Evolutionary conservation across 2,113 vertebrate genomes (phyloP), one percentile per base, ranked within the genome.

Genomic region (Indri indri): DNA sequence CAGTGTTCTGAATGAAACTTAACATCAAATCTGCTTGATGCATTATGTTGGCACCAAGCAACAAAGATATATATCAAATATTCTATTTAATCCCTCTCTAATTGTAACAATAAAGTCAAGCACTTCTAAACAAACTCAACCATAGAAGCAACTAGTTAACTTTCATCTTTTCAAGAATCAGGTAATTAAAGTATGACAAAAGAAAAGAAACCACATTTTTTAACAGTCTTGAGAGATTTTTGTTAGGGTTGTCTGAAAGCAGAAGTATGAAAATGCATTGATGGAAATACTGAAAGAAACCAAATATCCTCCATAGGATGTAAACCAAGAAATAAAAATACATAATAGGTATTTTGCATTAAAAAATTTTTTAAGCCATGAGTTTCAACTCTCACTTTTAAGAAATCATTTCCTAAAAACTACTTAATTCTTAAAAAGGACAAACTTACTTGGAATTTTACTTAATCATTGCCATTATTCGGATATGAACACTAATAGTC

Each of bases 281-380:
- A 37, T 76, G 4, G 6, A 63, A 90, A 70, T 25, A 73, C 3
- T 85, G 10, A 89, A 88, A 83, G 12, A 84, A 45, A 73, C 57
- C 50, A 92, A 42, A 77, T 59, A 52, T 16, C 25, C 37, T 88
- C 50, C 81, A n/a, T 54, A 23, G 7, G 8, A 82, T 37, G 12
- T 80, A 91, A 92, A 50, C 42, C 47, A 96, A 95, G 23, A 89
- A 93, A 70, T 88, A 11, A 91, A 90, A 79, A 87, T 11, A 73
- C 2, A 25, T 63, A 63, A 70, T 27, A 94, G 17, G n/a, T 52
- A 37, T 82, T 89, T 6, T 61, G 14, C 27, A 88, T 89, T 40
- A 50, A 65, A 93, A 96, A 59, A 37, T 32, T 12, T 63, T 42
- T 65, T 47, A 85, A 82, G 40, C 10, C 45, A 71, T n/a, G 42